Base-by-base conservation (phyloP, 2,888 invertebrate species). In the Mythimna albipuncta region DNA sequence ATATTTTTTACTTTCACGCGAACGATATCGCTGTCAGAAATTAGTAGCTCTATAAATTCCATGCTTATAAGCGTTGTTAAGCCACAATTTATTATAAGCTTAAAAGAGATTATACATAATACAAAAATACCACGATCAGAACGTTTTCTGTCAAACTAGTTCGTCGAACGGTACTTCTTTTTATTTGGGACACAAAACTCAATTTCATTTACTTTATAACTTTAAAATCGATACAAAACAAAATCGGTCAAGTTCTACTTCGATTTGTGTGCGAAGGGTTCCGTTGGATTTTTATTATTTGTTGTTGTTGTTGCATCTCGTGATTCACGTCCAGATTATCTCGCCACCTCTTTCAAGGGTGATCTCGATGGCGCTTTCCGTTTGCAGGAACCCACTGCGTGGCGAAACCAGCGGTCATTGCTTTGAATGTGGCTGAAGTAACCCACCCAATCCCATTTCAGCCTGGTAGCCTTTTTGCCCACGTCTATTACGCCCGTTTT, bases 61-160 rank as follows among this genome's bases (percentile, higher is more conserved):
- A 21, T 55, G 38, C 44, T 10, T 13, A n/a, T 26, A 55, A 54
- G 6, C 0, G 1, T 10, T 10, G 16, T 38, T 47, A 47, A 47
- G 47, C 16, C 47, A 6, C 47, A 35, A 26, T 38, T 67, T 13
- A 66, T 38, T 21, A 16, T 6, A 62, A 16, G 16, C 41, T 47
- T 50, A 38, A 74, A 70, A 59, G 38, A 5, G 35, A 21, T 59
- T 52, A 2, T 26, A 26, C 26, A 26, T 2, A 7, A 32, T 50
- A 41, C 47, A 11, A 66, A 52, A 64, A 44, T 7, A 50, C 58
- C 41, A 21, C 41, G 26, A 50, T 74, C 47, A n/a, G 11, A 59
- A 62, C 32, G 11, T 64, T 75, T 77, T 55, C 13, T 10, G 2
- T 35, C 5, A 63, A 64, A 75, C 77, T 68, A 55, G 81, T 81